These are phyloP conservation scores for Trididemnum miniatum DNA, from an alignment of 23 tunicate genomes.

Conservation along the genomic window DNA sequence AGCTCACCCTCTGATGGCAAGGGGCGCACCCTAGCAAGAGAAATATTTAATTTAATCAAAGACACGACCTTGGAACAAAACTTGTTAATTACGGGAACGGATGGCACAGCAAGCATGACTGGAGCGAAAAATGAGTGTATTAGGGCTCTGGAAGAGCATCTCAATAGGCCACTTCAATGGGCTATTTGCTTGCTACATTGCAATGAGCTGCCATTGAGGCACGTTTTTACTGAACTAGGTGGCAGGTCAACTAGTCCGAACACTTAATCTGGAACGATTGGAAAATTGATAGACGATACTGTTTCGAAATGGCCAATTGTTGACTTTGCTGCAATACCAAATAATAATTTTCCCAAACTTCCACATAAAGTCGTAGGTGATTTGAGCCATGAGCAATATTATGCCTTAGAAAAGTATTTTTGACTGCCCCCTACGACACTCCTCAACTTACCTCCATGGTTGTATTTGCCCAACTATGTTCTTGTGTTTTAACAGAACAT, in stretches of 20 bases:
- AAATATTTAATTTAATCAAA: neutral
- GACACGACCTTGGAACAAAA: neutral
- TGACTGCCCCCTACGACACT: too few species aligned
- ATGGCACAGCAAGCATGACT: constrained; percentile 25
- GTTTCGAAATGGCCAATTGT: constrained; percentile 9
- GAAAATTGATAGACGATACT: neutral
- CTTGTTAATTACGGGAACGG: neutral
- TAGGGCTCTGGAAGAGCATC: constrained; percentile 17
- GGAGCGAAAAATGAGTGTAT: neutral
- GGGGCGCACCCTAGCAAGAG: neutral
- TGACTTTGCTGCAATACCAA: constrained; percentile 2
- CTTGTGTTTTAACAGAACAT: too few species aligned
- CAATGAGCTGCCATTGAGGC: constrained; percentile 38
- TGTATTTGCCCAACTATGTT: too few species aligned
- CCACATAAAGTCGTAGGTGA: constrained; percentile 10
- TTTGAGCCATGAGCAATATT: constrained; percentile 29
- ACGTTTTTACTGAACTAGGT: constrained; percentile 21
- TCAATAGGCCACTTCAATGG: constrained; percentile 34
- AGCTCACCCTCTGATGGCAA: neutral
- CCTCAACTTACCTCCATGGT: too few species aligned
- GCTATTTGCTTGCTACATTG: constrained; percentile 18
- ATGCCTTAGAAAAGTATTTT: too few species aligned
- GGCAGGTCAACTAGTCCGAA: constrained; percentile 8
- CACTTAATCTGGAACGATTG: constrained; percentile 23
- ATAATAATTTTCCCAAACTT: neutral